These are phyloP conservation scores for Lasioglossum pauxillum DNA, from an alignment of 2,888 invertebrate species.

Conservation along the genomic window DNA sequence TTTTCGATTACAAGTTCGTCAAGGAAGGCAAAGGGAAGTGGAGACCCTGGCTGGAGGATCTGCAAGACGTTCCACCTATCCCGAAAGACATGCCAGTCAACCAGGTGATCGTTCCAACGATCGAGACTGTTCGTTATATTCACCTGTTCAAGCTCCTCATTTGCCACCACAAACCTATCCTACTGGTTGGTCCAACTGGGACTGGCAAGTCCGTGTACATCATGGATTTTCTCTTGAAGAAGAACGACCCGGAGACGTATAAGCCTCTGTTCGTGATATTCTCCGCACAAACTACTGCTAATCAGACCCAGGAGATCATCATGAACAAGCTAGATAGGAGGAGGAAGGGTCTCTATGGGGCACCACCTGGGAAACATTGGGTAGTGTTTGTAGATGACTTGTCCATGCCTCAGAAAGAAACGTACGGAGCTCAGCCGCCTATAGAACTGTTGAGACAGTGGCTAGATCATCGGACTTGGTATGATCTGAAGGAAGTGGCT, in stretches of 20 bases:
- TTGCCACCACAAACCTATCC: slow-evolving; percentile 91
- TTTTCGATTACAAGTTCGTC: slow-evolving; percentile 95
- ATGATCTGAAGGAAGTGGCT: slow-evolving; percentile 92
- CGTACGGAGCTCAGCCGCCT: slow-evolving; percentile 97
- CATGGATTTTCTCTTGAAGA: slow-evolving; percentile 93
- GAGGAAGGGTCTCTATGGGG: slow-evolving; percentile 89
- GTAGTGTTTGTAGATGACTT: slow-evolving; percentile 98
- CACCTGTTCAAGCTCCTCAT: slow-evolving; percentile 92
- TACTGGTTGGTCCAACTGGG: slow-evolving; percentile 97
- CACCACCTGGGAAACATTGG: slow-evolving; percentile 87
- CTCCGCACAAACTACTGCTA: slow-evolving; percentile 97
- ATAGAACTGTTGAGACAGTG: slow-evolving; percentile 96
- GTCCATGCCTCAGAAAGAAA: slow-evolving; percentile 96
- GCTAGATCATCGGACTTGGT: slow-evolving; percentile 96
- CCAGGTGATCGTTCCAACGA: slow-evolving; percentile 96
- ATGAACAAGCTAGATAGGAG: slow-evolving; percentile 97
- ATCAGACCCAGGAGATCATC: slow-evolving; percentile 97
- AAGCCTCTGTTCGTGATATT: slow-evolving; percentile 96
- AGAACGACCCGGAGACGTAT: slow-evolving; percentile 91
- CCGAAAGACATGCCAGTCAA: slow-evolving; percentile 95
- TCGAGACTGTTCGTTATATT: slow-evolving; percentile 94
- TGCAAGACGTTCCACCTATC: slow-evolving; percentile 90
- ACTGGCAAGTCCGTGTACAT: slow-evolving; percentile 97
- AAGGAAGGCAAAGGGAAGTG: slow-evolving; percentile 97
- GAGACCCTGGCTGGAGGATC: slow-evolving; percentile 95